Evolutionary conservation across 2,113 vertebrate genomes (phyloP), one percentile per base, ranked within the genome.

Genomic region (Hyperopisus bebe): DNA sequence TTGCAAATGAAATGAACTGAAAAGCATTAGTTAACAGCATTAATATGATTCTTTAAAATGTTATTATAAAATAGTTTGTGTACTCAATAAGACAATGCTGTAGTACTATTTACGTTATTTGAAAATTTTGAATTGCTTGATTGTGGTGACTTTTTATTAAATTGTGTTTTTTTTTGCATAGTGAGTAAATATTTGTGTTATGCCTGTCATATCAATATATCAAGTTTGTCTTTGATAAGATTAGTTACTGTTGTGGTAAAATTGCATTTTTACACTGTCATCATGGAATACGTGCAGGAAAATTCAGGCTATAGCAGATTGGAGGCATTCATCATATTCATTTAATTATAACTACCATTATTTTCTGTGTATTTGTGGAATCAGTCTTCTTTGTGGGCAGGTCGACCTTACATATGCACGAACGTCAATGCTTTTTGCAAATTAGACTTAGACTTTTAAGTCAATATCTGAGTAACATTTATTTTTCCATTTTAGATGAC

Each of bases 141-240:
- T 88, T 90, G 62, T 90, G 42, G 42, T 88, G 8, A 55, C 88
- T 91, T 84, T 88, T 90, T 88, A 86, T 91, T 17, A 88, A 90
- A 91, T 51, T 83, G 62, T 88, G 86, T 46, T 47, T 55, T 93
- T 90, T 55, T 93, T 90, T 90, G 87, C 17, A 51, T 80, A 80
- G 35, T 39, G 74, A 42, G 11, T 8, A 82, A 8, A 8, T 17
- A 27, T 90, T 89, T 92, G 91, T 92, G 90, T 90, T 92, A 91
- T 93, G 89, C 90, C 89, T 27, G 24, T 86, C 8, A 50, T 48
- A 13, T 48, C 17, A 47, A 10, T n/a, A 48, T 27, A 50, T 48
- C 44, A 86, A 27, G 47, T 86, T n/a, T 50, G 44, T 86, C n/a
- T 86, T 86, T 86, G 46, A 48, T 85, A 85, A 85, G 74, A 80